Base-by-base conservation (phyloP, 92 coral and sea anemone species). In the Nematostella vectensis region DNA sequence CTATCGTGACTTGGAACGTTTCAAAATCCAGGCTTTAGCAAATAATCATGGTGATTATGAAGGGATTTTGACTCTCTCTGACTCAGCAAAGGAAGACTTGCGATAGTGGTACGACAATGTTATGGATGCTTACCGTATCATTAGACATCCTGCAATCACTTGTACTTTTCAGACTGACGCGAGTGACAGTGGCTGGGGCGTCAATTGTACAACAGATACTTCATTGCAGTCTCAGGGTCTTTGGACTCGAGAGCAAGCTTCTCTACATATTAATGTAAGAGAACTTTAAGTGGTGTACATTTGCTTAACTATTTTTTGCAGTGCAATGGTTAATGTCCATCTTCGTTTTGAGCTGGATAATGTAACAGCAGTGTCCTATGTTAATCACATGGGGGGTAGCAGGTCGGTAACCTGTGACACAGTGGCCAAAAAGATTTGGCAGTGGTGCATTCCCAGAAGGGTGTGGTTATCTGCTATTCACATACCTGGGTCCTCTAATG, bases 111-210 rank as follows among this genome's bases (percentile, higher is more conserved):
- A 27, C 16, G 18, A 56, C 0, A 63, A 57, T 38, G 56, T 63
- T 0, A 54, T 30, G 26, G 18, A 36, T 21, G 61, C 16, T 10
- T 31, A 0, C 1, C 27, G 48, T 19, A 36, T 2, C 1, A 55
- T 55, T 29, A 0, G 12, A 12, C 60, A 31, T 29, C 2, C 23
- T 17, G 0, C 45, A 3, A 4, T 11, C 6, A 30, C 60, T 1
- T 17, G 0, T 1, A 18, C 12, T 23, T 68, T 68, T 27, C 71
- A 69, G 71, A 62, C 66, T n/a, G 82, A 75, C 62, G 71, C 77
- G 11, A 69, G 69, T 21, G 45, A 61, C 56, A 67, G 25, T 54
- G 82, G 82, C 71, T 75, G 66, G 82, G 71, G 82, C 36, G 37
- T 61, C 19, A 27, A 24, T n/a, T 69, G 65, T 27, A 69, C 47